phyloP scores from a whole-genome alignment of 2,113 vertebrate species.

The Nothoprocta pentlandii region DNA sequence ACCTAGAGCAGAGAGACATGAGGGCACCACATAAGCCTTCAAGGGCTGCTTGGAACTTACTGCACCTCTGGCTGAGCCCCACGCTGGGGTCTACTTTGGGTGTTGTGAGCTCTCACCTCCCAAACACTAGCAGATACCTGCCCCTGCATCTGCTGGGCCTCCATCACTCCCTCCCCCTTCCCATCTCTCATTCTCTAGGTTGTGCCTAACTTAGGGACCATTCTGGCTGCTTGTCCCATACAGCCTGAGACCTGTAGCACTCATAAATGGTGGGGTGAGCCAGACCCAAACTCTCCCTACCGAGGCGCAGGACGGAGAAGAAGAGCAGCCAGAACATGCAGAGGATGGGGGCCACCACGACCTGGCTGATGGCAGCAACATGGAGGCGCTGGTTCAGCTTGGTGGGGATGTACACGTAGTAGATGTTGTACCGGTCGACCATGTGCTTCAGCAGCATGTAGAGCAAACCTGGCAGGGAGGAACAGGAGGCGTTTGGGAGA shows the following conservation, averaged over 20 bases:
- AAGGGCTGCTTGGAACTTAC: not conserved
- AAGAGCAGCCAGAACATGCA: conserved; percentile 97
- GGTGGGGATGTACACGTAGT: conserved; percentile 94
- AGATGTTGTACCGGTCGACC: conserved; percentile 97
- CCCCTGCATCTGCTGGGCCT: not conserved
- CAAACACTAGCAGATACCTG: not conserved
- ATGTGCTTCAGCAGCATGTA: conserved; percentile 95
- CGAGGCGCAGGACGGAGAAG: conserved; percentile 93
- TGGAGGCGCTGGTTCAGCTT: conserved; percentile 93
- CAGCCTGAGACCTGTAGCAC: not conserved
- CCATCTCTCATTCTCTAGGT: not conserved
- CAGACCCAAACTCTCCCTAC: conserved; percentile 70
- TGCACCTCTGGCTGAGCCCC: not conserved
- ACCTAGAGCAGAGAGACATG: conserved; percentile 78
- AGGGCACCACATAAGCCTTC: not conserved
- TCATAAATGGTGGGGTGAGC: rapidly evolving
- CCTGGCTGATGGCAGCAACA: conserved; percentile 88
- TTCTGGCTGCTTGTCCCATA: rapidly evolving
- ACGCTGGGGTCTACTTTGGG: not conserved
- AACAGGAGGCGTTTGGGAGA: not conserved
- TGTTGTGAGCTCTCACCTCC: not conserved
- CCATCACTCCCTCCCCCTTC: not conserved
- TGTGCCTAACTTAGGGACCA: not conserved
- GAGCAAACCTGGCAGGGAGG: conserved; percentile 84
- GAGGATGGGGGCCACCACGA: conserved; percentile 90